Base-by-base conservation (phyloP, 2,113 vertebrate genomes). In the Hippocampus comes region DNA sequence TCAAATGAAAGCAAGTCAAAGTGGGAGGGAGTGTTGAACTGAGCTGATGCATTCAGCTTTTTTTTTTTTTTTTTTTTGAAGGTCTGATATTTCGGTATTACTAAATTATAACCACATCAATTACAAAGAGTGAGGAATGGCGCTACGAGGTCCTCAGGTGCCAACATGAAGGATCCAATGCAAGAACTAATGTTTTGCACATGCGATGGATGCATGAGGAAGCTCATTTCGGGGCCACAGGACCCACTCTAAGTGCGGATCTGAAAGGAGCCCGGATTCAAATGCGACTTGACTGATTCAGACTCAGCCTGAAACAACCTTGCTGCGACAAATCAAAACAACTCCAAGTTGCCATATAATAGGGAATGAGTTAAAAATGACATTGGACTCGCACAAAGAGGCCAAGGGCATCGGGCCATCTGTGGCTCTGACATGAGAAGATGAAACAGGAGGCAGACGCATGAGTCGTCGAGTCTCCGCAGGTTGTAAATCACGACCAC, bases 401-500 rank as follows among this genome's bases (percentile, higher is more conserved):
- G 70, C 41, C 76, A 34, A 46, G 71, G 76, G 66, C 80, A 84
- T 81, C 74, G 71, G 78, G 80, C 80, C 75, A 78, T 81, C 78
- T 71, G 75, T 72, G 41, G 73, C 77, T 75, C 69, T 77, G 78
- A 78, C 85, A 89, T 80, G 77, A 83, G 81, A 77, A 73, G 83
- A 87, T 83, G 82, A 87, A 86, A 84, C 72, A 57, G 80, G 87
- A 84, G 85, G 51, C 63, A 81, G 76, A 85, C 77, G 55, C 75
- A 78, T 59, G 78, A 75, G 75, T 78, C 84, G 75, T 74, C 72
- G 78, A 57, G 65, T 77, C 81, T 81, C 86, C 64, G 53, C 83
- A 81, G 82, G 81, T 85, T 81, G 82, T 85, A 83, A 88, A 86
- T 85, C 87, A 87, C 87, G 81, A 89, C 84, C 83, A 85, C 78